Evolutionary conservation across 2,888 invertebrate genomes (phyloP), one percentile per base, ranked within the genome.

Genomic region (Clitarchus hookeri): DNA sequence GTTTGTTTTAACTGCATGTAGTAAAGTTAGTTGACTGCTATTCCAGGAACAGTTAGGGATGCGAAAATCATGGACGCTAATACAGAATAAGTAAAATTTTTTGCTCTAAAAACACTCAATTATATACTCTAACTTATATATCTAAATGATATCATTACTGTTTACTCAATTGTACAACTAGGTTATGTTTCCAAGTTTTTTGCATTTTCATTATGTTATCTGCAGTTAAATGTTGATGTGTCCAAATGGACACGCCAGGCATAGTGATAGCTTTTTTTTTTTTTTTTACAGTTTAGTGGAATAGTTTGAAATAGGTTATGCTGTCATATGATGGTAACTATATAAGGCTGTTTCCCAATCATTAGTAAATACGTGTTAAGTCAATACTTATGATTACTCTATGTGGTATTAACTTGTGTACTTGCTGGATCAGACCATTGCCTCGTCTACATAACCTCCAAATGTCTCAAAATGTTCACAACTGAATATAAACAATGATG

Each of bases 111-210:
- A n/a, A n/a, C n/a, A n/a, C n/a, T n/a, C n/a, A n/a, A n/a, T n/a
- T n/a, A n/a, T n/a, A n/a, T n/a, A n/a, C n/a, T n/a, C n/a, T n/a
- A n/a, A n/a, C n/a, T n/a, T n/a, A n/a, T n/a, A n/a, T n/a, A n/a
- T n/a, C n/a, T n/a, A n/a, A n/a, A n/a, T n/a, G 85, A 82, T 48
- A 80, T 85, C 80, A 79, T 36, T 48, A 48, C 12, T 48, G 65
- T 65, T 65, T 8, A 8, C 16, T 65, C 23, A 12, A 65, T 65
- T 16, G 16, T 23, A 65, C 65, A 16, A 65, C 65, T 23, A 12
- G 65, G 19, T 9, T 65, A 65, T 65, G 65, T 65, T 65, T 65
- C 6, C 16, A 65, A 65, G 65, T 16, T 16, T 12, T 65, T 65
- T 12, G 4, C 65, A 65, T 65, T 65, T 65, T 65, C 65, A 65